A percentile compares a stretch with the other conserved stretches of the same genome.
These are phyloP conservation scores for Trachemys scripta DNA, from an alignment of 2,113 vertebrate genomes.

Conservation along the genomic window DNA sequence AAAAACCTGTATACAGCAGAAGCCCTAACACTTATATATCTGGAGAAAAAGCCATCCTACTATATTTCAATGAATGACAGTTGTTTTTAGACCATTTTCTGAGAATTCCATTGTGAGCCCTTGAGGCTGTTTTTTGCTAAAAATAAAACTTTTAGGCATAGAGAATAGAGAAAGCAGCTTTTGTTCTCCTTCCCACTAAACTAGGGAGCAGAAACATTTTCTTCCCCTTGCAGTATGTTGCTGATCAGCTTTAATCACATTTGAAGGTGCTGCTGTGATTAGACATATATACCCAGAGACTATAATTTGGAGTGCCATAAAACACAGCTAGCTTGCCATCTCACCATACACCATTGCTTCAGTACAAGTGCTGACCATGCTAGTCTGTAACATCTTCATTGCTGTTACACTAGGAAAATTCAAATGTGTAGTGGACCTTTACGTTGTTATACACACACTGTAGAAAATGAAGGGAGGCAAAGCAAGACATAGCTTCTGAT, in stretches of 20 bases:
- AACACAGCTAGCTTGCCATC: slow-evolving; percentile 35
- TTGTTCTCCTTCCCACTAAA: slow-evolving; percentile 37
- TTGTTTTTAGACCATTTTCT: background rate
- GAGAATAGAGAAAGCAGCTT: slow-evolving; percentile 2
- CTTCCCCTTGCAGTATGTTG: slow-evolving; percentile 13
- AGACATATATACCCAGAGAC: background rate
- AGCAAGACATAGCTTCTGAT: background rate
- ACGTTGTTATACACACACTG: background rate
- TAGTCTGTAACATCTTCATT: background rate
- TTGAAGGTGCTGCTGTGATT: slow-evolving; percentile 14
- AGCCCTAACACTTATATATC: background rate
- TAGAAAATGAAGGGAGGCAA: background rate
- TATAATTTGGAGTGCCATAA: background rate
- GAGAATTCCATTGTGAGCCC: background rate
- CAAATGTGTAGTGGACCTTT: background rate
- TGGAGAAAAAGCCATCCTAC: background rate
- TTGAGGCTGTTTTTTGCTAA: background rate
- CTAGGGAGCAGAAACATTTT: slow-evolving; percentile 26
- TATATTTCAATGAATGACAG: background rate
- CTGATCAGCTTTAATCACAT: slow-evolving; percentile 43
- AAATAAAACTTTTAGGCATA: background rate
- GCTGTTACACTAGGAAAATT: accelerated
- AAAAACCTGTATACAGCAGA: background rate
- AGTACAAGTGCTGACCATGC: accelerated
- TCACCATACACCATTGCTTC: background rate